Evolutionary conservation across 2,888 invertebrate genomes (phyloP).

Genomic region (Trypoxylon attenuatum): DNA sequence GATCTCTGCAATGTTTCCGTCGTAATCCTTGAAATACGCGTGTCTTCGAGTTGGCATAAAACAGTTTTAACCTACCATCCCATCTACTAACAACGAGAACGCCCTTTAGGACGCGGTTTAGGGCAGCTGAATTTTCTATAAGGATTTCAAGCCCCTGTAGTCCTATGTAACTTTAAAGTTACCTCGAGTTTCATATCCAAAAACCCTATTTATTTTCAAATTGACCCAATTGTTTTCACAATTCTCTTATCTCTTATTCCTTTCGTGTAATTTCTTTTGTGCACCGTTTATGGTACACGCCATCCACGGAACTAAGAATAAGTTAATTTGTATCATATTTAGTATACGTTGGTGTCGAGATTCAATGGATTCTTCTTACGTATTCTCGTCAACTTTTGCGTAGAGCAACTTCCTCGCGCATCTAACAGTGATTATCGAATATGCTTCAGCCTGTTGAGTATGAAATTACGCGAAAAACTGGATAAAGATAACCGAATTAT

Average conservation of each 20-base stretch:
- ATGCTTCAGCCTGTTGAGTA: constrained; percentile 13
- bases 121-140: constrained; percentile 60
- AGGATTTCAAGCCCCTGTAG: constrained; percentile 60
- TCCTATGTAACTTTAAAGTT: too few species aligned
- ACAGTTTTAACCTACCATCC: constrained; percentile 18
- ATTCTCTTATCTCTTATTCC: too few species aligned
- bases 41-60: background rate
- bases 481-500: too few species aligned
- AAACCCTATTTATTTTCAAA: too few species aligned
- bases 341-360: too few species aligned
- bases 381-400: constrained; percentile 25
- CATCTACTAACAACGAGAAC: constrained; percentile 13
- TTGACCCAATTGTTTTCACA: too few species aligned
- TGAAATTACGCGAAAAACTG: constrained; percentile 4
- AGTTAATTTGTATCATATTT: too few species aligned
- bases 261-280: too few species aligned
- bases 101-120: constrained; percentile 35
- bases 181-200: too few species aligned
- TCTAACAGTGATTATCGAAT: constrained; percentile 31
- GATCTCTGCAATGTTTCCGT: background rate
- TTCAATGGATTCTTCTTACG: constrained; percentile 61
- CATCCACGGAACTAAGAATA: too few species aligned
- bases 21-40: background rate
- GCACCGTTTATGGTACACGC: too few species aligned
- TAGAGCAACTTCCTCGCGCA: constrained; percentile 30